Conservation (phyloP, 2,113 vertebrate genomes). For the Crocuta crocuta region DNA sequence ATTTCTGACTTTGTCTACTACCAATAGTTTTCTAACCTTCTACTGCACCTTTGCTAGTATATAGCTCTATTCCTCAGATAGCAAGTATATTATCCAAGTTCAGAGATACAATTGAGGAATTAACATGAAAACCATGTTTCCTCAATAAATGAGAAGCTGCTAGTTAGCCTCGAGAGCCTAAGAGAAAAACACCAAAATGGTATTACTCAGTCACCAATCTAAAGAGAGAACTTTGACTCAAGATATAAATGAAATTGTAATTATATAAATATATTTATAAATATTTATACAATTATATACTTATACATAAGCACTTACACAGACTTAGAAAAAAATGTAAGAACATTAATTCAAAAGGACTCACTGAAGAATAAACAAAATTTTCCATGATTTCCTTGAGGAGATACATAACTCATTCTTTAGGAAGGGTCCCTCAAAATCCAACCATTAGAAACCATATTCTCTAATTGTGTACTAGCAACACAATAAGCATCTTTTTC, state of each 20-base stretch:
- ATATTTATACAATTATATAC: slow-evolving; percentile 77
- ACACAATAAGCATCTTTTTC: slow-evolving; percentile 39
- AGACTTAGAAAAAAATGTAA: slow-evolving; percentile 75
- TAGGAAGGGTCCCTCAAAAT: slow-evolving; percentile 67
- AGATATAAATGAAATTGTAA: slow-evolving; percentile 83
- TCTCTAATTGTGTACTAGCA: slow-evolving; percentile 67
- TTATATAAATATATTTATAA: slow-evolving; percentile 86
- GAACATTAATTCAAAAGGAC: slow-evolving; percentile 78
- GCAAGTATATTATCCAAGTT: slow-evolving; percentile 63
- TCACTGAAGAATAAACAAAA: slow-evolving; percentile 78
- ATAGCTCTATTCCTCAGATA: slow-evolving; percentile 64
- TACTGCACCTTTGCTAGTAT: not conserved
- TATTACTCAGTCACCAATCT: slow-evolving; percentile 66
- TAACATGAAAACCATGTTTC: slow-evolving; percentile 62
- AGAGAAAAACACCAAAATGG: slow-evolving; percentile 68
- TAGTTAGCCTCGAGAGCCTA: slow-evolving; percentile 67
- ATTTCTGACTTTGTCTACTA: slow-evolving; percentile 53
- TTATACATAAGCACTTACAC: slow-evolving; percentile 76
- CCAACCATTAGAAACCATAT: slow-evolving; percentile 70
- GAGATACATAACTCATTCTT: slow-evolving; percentile 74
- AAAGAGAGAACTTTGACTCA: slow-evolving; percentile 83
- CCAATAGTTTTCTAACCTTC: not conserved
- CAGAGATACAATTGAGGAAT: slow-evolving; percentile 65
- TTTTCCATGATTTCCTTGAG: slow-evolving; percentile 74
- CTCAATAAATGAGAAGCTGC: slow-evolving; percentile 66